Conservation (phyloP, 1,140 invertebrate genomes). For the Cydia splendana region DNA sequence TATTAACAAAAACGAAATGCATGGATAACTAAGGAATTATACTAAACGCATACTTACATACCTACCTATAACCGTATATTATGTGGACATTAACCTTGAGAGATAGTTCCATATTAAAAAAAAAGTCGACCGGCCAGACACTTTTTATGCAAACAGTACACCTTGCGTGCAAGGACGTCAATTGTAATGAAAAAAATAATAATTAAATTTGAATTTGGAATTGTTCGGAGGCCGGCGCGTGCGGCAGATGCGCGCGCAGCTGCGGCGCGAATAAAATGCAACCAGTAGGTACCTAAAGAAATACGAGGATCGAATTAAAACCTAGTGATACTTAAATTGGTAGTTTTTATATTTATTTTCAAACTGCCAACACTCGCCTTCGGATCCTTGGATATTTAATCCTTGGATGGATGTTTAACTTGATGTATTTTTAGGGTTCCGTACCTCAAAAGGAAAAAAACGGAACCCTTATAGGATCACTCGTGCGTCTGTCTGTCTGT, state of each 20-base stretch:
- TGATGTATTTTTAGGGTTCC: too few relatives aligned
- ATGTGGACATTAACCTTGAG: not conserved
- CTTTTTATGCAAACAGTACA: constrained; percentile 24
- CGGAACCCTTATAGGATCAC: too few relatives aligned
- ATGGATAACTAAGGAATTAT: not conserved
- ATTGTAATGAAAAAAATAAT: constrained; percentile 33
- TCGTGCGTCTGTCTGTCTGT: too few relatives aligned
- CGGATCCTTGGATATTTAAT: not conserved
- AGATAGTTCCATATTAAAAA: constrained; percentile 11
- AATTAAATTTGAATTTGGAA: constrained; percentile 30
- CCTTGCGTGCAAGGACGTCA: constrained; percentile 37
- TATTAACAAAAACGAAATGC: too few relatives aligned
- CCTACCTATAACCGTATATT: not conserved
- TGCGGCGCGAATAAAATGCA: constrained; percentile 38
- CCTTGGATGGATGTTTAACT: too few relatives aligned
- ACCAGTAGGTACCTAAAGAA: constrained; percentile 35
- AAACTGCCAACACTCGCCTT: not conserved
- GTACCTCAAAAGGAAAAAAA: too few relatives aligned
- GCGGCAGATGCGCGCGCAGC: constrained; percentile 41
- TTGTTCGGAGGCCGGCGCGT: constrained; percentile 21
- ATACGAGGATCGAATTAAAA: constrained; percentile 18
- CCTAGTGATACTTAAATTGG: not conserved
- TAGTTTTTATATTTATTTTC: not conserved
- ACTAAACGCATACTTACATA: not conserved
- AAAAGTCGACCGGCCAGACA: constrained; percentile 13